Conservation (phyloP, 2,113 vertebrate species). For the Gymnarchus niloticus region DNA sequence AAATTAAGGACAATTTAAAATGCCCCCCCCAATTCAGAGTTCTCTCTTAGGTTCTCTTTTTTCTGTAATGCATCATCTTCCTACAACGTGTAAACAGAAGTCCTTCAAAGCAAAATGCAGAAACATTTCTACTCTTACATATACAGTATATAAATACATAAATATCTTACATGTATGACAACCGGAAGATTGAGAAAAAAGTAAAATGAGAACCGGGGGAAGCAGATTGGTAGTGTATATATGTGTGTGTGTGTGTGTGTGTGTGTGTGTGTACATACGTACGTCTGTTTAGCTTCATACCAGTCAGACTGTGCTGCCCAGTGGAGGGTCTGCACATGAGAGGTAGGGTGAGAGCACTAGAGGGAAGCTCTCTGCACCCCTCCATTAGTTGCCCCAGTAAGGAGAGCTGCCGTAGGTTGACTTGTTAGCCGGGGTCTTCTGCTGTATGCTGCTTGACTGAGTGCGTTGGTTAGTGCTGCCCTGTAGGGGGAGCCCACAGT, state of each 20-base stretch:
- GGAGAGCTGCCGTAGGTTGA: slow-evolving; percentile 67
- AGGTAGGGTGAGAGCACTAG: slow-evolving; percentile 22
- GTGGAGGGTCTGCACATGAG: slow-evolving; percentile 34
- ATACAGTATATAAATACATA: slow-evolving; percentile 78
- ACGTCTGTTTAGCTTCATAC: slow-evolving; percentile 43
- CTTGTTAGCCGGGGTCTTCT: slow-evolving; percentile 69
- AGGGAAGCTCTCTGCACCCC: not conserved
- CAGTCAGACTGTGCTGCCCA: slow-evolving; percentile 9
- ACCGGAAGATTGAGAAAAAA: slow-evolving; percentile 46
- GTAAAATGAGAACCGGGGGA: slow-evolving; percentile 56
- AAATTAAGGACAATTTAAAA: slow-evolving; percentile 23
- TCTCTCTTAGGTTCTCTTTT: slow-evolving; percentile 34
- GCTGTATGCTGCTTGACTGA: slow-evolving; percentile 67
- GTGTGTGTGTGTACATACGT: slow-evolving; percentile 30
- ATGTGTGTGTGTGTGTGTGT: not conserved
- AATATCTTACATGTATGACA: slow-evolving; percentile 75
- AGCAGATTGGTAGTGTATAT: slow-evolving; percentile 35
- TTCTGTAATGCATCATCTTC: slow-evolving; percentile 52
- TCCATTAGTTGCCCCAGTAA: slow-evolving; percentile 67
- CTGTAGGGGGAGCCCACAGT: slow-evolving; percentile 34
- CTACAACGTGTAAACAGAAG: slow-evolving; percentile 58
- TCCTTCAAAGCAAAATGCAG: slow-evolving; percentile 72
- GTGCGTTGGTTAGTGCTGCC: slow-evolving; percentile 61
- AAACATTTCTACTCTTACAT: slow-evolving; percentile 70
- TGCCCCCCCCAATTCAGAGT: slow-evolving; percentile 18